Evolutionary conservation across 2,113 vertebrate species (phyloP).

Genomic region (Pogonocichla stellata): DNA sequence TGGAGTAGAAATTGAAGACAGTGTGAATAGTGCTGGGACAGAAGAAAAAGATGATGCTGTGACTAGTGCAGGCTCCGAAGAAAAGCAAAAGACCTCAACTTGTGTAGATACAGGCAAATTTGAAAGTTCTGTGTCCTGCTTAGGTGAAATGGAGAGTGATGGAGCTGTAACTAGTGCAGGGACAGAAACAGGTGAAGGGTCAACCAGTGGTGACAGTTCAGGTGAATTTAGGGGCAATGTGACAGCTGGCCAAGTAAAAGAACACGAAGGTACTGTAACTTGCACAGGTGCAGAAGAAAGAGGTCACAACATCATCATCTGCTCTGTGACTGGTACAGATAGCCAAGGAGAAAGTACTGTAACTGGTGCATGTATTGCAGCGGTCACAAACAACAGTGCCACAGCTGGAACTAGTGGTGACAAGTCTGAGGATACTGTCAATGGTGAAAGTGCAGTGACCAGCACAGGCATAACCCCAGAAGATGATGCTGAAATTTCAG

Average conservation of each 20-base stretch:
- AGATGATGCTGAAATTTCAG: conserved; percentile 70
- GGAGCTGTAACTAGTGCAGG: conserved; percentile 82
- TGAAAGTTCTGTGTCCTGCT: conserved; percentile 33
- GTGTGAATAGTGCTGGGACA: conserved; percentile 52
- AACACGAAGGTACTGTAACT: conserved; percentile 71
- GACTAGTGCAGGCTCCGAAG: conserved; percentile 79
- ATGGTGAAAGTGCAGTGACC: conserved; percentile 77
- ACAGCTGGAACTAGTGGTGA: not conserved
- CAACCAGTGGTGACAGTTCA: conserved; percentile 18
- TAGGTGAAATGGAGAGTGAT: conserved; percentile 72
- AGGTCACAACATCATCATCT: conserved; percentile 17
- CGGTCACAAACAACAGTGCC: not conserved
- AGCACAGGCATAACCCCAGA: conserved; percentile 81
- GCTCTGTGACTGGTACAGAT: conserved; percentile 58
- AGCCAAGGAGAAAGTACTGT: conserved; percentile 51
- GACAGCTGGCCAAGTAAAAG: conserved; percentile 49
- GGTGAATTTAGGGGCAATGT: conserved; percentile 34
- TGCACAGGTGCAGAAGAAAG: conserved; percentile 69
- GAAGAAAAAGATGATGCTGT: conserved; percentile 84
- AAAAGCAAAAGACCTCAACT: conserved; percentile 51
- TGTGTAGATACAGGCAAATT: conserved; percentile 7
- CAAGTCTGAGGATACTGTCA: conserved; percentile 63
- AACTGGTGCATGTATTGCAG: conserved; percentile 9
- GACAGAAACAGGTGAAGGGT: conserved; percentile 68
- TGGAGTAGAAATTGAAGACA: not conserved